phyloP scores from a whole-genome alignment of 1,140 invertebrate species.

The Onthophagus taurus region DNA sequence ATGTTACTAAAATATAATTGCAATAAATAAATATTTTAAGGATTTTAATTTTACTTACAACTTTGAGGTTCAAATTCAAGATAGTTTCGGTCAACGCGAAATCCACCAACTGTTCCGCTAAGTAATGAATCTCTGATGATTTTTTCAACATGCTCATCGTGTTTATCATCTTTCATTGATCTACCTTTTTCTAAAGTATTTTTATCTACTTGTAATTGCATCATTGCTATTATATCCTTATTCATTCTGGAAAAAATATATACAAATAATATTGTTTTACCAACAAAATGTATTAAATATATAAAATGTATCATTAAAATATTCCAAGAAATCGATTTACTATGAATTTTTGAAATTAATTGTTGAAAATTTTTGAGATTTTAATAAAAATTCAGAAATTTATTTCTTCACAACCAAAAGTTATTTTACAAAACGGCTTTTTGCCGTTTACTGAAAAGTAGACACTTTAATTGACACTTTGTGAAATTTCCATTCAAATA shows the following conservation, averaged over 20 bases:
- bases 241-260: conserved; percentile 39
- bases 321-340: too few relatives aligned
- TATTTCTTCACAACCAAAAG: too few relatives aligned
- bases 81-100: conserved; percentile 69
- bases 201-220: conserved; percentile 58
- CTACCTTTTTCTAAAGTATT: conserved; percentile 48
- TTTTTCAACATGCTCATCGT: conserved; percentile 35
- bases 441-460: too few relatives aligned
- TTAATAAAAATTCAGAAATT: too few relatives aligned
- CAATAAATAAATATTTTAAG: conserved; percentile 3
- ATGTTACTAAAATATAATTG: conserved; percentile 31
- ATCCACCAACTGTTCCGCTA: conserved; percentile 61
- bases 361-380: too few relatives aligned
- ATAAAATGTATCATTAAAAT: too few relatives aligned
- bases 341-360: too few relatives aligned
- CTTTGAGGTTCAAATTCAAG: conserved; percentile 55
- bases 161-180: conserved; percentile 40
- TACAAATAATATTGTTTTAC: neutral
- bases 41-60: conserved; percentile 40
- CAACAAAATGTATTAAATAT: too few relatives aligned
- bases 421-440: too few relatives aligned
- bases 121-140: conserved; percentile 50
- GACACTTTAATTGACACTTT: too few relatives aligned
- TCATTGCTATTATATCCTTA: conserved; percentile 51
- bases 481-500: too few relatives aligned